A percentile compares a stretch with the other conserved stretches of the same genome.
Evolutionary conservation across 2,888 invertebrate species (phyloP).

Genomic region (Parasteatoda lunata): DNA sequence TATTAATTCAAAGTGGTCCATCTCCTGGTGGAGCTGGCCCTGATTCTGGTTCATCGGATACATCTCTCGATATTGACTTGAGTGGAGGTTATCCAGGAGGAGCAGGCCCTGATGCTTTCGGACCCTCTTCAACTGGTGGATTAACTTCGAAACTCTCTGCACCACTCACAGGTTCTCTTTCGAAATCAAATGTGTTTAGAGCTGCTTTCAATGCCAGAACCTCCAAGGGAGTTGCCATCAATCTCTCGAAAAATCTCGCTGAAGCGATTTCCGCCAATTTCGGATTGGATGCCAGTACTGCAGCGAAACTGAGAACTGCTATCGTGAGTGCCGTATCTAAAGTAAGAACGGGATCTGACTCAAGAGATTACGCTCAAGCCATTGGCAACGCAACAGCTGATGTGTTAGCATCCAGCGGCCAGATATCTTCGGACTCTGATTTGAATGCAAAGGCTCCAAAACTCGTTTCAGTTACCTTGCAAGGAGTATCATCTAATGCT

Average conservation of each 20-base stretch:
- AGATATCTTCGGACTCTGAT: neutral
- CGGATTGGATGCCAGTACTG: neutral
- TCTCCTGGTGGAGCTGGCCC: neutral
- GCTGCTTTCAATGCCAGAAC: neutral
- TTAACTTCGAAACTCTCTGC: neutral
- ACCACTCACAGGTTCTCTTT: neutral
- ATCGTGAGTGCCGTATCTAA: neutral
- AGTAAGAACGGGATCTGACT: neutral
- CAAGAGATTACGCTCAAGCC: neutral
- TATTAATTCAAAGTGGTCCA: neutral
- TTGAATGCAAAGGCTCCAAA: neutral
- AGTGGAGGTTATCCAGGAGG: neutral
- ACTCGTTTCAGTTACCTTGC: neutral
- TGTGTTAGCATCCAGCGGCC: neutral
- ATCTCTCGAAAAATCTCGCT: neutral
- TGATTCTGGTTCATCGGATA: neutral
- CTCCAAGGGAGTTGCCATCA: too few relatives aligned
- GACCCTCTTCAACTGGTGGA: neutral
- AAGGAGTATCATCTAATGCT: neutral
- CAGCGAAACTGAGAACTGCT: neutral
- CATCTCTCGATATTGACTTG: too few relatives aligned
- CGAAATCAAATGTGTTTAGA: neutral
- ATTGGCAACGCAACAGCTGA: neutral
- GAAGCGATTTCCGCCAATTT: neutral
- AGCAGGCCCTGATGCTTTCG: neutral